These are phyloP conservation scores for Albula glossodonta DNA, from an alignment of 2,113 vertebrate species.

Conservation along the genomic window DNA sequence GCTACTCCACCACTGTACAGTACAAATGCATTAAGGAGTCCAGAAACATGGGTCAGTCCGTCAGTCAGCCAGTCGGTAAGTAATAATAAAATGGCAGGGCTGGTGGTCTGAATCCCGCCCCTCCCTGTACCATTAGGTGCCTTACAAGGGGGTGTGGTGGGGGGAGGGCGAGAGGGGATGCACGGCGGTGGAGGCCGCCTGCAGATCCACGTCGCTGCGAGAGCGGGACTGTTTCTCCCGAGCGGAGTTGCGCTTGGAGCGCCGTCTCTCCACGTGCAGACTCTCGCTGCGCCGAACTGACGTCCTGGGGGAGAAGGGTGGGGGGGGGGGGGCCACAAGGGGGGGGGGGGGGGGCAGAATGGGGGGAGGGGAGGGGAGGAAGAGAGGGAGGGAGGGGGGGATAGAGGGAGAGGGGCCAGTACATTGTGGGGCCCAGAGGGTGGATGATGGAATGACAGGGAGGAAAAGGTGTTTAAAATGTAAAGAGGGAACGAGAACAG, in stretches of 20 bases:
- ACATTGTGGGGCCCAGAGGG: neutral
- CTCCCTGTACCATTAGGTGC: conserved; percentile 36
- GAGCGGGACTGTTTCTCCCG: conserved; percentile 85
- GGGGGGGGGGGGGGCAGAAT: neutral
- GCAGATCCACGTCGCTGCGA: conserved; percentile 89
- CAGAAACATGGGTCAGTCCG: neutral
- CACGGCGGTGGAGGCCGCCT: conserved; percentile 61
- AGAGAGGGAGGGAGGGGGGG: neutral
- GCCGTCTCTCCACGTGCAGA: conserved; percentile 81
- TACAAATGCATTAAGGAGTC: neutral
- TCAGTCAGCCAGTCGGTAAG: neutral
- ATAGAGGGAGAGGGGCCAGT: neutral
- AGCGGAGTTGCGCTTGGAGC: conserved; percentile 78
- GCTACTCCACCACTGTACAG: neutral
- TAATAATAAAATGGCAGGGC: neutral
- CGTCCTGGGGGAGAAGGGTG: conserved; percentile 48
- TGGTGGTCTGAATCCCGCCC: neutral
- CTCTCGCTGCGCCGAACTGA: conserved; percentile 83
- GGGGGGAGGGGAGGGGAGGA: neutral
- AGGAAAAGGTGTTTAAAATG: neutral
- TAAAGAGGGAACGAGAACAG: neutral
- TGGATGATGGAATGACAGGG: neutral
- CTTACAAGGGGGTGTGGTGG: conserved; percentile 67
- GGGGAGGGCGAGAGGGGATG: conserved; percentile 60
- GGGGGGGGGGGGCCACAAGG: neutral